A percentile compares a stretch with the other conserved stretches of the same genome.
Evolutionary conservation across 2,113 vertebrate species (phyloP).

Genomic region (Lepus timidus): DNA sequence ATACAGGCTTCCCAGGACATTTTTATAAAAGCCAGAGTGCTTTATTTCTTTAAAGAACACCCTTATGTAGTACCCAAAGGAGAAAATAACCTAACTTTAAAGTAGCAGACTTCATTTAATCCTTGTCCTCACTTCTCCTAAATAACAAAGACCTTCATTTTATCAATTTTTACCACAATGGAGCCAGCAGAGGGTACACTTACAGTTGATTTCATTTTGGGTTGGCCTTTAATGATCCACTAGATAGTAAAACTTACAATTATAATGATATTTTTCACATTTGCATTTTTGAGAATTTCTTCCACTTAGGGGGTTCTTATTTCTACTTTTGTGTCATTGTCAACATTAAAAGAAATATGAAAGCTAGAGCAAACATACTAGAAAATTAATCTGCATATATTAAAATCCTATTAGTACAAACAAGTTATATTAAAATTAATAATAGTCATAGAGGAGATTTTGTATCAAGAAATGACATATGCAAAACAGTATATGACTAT

Average conservation of each 20-base stretch:
- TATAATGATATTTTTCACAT: background rate
- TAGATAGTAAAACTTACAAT: background rate
- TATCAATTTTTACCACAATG: background rate
- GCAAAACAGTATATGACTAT: background rate
- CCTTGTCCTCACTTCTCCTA: background rate
- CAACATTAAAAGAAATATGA: background rate
- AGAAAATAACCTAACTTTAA: slow-evolving; percentile 69
- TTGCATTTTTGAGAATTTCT: background rate
- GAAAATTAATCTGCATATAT: background rate
- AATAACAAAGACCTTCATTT: background rate
- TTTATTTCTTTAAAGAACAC: slow-evolving; percentile 68
- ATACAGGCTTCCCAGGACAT: background rate
- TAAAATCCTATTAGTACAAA: background rate
- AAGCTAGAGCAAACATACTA: background rate
- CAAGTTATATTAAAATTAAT: background rate
- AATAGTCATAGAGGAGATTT: background rate
- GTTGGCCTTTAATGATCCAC: slow-evolving; percentile 2
- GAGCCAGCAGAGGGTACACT: background rate
- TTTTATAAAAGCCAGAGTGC: slow-evolving; percentile 67
- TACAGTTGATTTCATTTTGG: slow-evolving; percentile 13
- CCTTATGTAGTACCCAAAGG: slow-evolving; percentile 61
- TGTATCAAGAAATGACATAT: background rate
- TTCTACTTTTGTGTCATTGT: background rate
- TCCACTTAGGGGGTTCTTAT: background rate
- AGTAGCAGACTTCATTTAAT: slow-evolving; percentile 73